These are phyloP conservation scores for Intellagama lesueurii DNA, from an alignment of 2,797 vertebrate genomes.

Conservation along the genomic window DNA sequence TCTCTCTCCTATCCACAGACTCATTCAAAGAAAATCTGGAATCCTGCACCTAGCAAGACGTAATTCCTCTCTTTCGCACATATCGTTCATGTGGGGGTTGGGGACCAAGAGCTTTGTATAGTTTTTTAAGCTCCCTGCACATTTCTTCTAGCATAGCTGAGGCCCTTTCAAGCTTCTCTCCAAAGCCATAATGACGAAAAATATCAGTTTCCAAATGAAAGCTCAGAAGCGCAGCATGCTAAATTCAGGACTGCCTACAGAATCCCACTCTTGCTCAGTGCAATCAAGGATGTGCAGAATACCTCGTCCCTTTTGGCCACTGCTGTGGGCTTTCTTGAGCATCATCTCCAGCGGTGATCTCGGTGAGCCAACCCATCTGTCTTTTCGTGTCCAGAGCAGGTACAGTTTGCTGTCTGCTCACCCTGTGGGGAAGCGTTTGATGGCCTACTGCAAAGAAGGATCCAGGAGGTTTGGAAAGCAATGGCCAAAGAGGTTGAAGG, in stretches of 20 bases:
- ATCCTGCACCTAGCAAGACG: neutral
- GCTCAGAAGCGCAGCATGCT: neutral
- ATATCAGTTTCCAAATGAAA: neutral
- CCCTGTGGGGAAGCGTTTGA: conserved; percentile 43
- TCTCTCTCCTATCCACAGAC: neutral
- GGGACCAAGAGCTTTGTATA: neutral
- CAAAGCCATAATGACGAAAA: neutral
- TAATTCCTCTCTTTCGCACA: neutral
- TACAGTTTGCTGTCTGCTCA: conserved; percentile 11
- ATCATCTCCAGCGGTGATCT: neutral
- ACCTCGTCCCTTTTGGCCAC: neutral
- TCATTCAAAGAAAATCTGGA: neutral
- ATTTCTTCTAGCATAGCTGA: neutral
- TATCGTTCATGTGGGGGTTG: neutral
- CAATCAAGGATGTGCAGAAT: neutral
- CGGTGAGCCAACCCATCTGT: neutral
- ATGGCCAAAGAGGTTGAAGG: conserved; percentile 62
- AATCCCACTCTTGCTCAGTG: neutral
- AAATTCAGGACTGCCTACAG: neutral
- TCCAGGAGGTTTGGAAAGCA: conserved; percentile 61
- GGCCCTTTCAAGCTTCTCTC: neutral
- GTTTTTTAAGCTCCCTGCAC: neutral
- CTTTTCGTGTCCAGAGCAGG: conserved; percentile 15
- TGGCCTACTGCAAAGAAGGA: conserved; percentile 17
- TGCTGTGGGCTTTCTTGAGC: neutral